Evolutionary conservation across 1,140 invertebrate species (phyloP).

Genomic region (Procambarus virginalis): DNA sequence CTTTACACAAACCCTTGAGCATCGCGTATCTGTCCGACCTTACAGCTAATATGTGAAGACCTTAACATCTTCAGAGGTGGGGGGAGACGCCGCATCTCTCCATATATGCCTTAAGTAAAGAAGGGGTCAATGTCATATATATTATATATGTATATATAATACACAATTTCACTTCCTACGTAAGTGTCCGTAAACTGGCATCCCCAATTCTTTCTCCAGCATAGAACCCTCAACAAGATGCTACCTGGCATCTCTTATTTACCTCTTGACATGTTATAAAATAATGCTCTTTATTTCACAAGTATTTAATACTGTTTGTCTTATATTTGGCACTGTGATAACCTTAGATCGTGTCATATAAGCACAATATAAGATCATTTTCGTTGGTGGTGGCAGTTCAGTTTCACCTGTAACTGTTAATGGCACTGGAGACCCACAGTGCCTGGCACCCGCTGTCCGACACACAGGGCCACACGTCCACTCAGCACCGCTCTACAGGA

Average conservation of each 20-base stretch:
- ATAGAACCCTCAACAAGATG: no score
- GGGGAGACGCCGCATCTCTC: background rate
- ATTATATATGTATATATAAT: background rate
- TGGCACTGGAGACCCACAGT: background rate
- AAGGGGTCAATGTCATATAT: background rate
- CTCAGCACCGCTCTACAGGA: background rate
- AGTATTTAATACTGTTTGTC: constrained; percentile 37
- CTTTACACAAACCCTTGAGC: constrained; percentile 41
- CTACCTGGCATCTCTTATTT: no score
- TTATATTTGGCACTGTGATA: constrained; percentile 34
- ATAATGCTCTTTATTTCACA: background rate
- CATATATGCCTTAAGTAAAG: constrained; percentile 7
- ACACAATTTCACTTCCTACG: background rate
- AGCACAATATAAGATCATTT: background rate
- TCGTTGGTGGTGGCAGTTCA: constrained; percentile 18
- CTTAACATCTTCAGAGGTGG: background rate
- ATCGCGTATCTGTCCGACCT: constrained; percentile 7
- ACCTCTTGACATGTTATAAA: background rate
- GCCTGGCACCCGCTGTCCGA: background rate
- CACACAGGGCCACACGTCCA: background rate
- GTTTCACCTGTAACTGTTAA: background rate
- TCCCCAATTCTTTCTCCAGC: no score
- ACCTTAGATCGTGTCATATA: background rate
- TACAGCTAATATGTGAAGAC: constrained; percentile 29
- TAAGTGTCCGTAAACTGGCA: background rate